phyloP scores from a whole-genome alignment of 2,888 invertebrate genomes.

The Nephrotoma guestfalica region DNA sequence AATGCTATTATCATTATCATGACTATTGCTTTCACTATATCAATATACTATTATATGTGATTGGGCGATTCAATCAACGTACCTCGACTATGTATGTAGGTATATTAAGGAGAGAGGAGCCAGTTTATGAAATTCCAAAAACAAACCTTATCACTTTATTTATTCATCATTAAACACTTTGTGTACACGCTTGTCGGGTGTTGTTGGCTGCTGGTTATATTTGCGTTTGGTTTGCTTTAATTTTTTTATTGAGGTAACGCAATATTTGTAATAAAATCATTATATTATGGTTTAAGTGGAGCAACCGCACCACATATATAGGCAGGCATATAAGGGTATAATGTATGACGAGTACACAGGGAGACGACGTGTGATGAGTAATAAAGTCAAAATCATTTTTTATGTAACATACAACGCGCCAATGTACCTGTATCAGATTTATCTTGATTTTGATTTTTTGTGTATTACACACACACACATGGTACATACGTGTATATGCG shows the following conservation, averaged over 20 bases:
- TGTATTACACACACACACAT: not conserved
- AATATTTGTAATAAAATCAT: not conserved
- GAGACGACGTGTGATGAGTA: not conserved
- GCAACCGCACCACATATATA: not conserved
- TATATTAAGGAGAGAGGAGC: too few relatives aligned
- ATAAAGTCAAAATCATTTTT: not conserved
- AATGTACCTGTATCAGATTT: not conserved
- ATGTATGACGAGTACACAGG: not conserved
- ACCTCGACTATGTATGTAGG: too few relatives aligned
- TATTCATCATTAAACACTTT: not conserved
- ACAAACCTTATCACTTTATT: not conserved
- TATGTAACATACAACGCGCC: not conserved
- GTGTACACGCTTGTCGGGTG: not conserved
- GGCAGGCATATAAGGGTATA: not conserved
- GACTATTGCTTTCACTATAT: not conserved
- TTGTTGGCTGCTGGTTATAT: not conserved
- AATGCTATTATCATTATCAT: not conserved
- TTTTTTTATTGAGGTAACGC: not conserved
- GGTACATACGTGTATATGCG: not conserved
- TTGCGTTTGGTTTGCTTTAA: not conserved
- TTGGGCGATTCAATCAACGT: not conserved
- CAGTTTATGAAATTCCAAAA: not conserved
- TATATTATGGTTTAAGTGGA: not conserved
- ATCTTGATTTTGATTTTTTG: not conserved
- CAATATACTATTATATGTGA: not conserved